These are phyloP conservation scores for Etia nguti DNA, from an alignment of 2,113 vertebrate species.

Conservation along the genomic window DNA sequence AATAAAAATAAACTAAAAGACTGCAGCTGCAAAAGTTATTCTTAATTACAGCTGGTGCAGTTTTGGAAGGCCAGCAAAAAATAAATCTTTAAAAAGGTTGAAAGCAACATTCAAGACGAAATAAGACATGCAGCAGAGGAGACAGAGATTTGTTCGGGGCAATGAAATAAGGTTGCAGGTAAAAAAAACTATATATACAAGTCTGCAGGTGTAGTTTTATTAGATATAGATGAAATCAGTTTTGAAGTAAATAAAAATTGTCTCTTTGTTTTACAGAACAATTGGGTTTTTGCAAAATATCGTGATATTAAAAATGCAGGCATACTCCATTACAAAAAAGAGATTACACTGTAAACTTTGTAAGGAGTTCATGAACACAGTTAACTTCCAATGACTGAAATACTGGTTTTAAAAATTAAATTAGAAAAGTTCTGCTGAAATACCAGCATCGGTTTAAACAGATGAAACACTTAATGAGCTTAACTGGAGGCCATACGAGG, in stretches of 20 bases:
- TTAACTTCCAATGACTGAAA: neutral
- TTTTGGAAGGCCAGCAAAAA: neutral
- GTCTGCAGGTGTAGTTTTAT: neutral
- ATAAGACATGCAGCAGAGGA: accelerated
- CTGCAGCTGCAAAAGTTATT: neutral
- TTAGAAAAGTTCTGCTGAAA: neutral
- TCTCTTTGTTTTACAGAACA: neutral
- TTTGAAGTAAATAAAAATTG: neutral
- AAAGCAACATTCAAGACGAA: neutral
- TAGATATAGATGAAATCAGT: accelerated
- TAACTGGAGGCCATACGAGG: neutral
- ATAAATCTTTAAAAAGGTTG: accelerated
- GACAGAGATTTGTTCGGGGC: neutral
- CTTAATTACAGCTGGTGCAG: neutral
- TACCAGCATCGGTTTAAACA: neutral
- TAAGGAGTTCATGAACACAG: neutral
- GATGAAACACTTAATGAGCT: neutral
- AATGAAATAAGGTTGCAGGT: neutral
- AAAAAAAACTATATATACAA: accelerated
- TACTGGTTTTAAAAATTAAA: neutral
- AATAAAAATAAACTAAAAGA: neutral
- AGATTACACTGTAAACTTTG: neutral
- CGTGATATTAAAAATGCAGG: neutral
- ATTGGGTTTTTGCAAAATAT: neutral
- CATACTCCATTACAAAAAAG: neutral